Percentiles rank a stretch among this genome's conserved stretches.
Evolutionary conservation across 64 coral and sea anemone genomes (phyloP).

Genomic region (Stylophora pistillata): DNA sequence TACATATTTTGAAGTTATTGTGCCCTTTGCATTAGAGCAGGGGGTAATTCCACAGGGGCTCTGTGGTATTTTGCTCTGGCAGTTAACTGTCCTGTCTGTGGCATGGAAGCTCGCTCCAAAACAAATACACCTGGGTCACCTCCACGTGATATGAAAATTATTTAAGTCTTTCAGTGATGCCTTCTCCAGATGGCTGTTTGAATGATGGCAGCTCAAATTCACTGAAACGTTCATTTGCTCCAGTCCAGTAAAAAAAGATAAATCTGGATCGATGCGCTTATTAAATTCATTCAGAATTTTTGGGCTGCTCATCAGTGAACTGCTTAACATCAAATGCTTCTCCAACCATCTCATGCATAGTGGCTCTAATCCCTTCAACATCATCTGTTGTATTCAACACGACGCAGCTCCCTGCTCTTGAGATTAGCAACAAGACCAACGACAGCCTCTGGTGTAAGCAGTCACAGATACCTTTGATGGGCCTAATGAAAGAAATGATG

Average conservation of each 20-base stretch:
- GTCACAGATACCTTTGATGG: constrained; percentile 58
- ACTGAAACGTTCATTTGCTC: constrained; percentile 43
- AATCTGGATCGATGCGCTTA: constrained; percentile 54
- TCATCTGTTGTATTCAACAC: constrained; percentile 59
- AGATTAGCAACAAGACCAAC: constrained; percentile 69
- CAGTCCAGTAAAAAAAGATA: constrained; percentile 74
- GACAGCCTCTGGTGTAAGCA: constrained; percentile 52
- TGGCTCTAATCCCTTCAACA: constrained; percentile 68
- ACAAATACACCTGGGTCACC: constrained; percentile 79
- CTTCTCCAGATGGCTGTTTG: constrained; percentile 44
- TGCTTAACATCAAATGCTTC: constrained; percentile 55
- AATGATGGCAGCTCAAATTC: constrained; percentile 58
- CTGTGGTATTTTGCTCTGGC: constrained; percentile 65
- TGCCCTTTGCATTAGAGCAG: constrained; percentile 36
- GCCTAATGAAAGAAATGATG: constrained; percentile 26
- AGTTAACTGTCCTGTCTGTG: constrained; percentile 52
- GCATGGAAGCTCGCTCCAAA: constrained; percentile 69
- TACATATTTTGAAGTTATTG: constrained; percentile 29
- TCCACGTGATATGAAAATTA: constrained; percentile 25
- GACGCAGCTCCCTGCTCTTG: constrained; percentile 49
- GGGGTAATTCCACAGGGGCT: constrained; percentile 54
- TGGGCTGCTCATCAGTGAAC: constrained; percentile 30
- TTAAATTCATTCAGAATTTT: constrained; percentile 74
- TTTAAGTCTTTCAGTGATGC: constrained; percentile 57
- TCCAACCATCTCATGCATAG: constrained; percentile 69